Evolutionary conservation across 2,888 invertebrate species (phyloP), one percentile per base, ranked within the genome.

Genomic region (Lasioglossum zephyrum): DNA sequence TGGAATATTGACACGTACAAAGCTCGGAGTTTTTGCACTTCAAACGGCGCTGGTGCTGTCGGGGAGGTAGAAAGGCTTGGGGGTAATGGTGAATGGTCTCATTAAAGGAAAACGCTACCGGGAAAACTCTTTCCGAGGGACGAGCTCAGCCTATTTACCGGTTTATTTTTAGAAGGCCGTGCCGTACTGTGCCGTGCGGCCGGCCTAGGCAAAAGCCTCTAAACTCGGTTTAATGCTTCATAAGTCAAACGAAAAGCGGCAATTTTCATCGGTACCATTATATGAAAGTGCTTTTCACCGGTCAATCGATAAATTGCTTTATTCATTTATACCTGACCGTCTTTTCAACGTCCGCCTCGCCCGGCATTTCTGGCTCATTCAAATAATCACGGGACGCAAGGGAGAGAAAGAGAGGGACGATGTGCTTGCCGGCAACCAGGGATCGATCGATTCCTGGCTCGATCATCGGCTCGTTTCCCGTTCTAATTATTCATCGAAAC

Each of bases 291-390:
- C 83, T 86, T 86, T 87, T 82, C 81, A 79, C 69, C 85, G 44
- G 72, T 89, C 89, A 84, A 87, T 90, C 89, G 83, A 75, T 70
- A 84, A 84, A 90, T 87, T 85, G 85, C 80, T 85, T 77, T 82
- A 87, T 84, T 87, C 81, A 39, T 81, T 80, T 78, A 72, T 57
- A 70, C 39, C 69, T 77, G 41, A 26, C 57, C 72, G 70, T 63
- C 77, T 80, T 87, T 86, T 72, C 57, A 73, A 57, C 75, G 60
- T 44, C n/a, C 66, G 70, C 22, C 16, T 16, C 16, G 83, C n/a
- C 73, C 53, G 73, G 16, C 75, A 84, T 66, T 82, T 70, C 66
- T 69, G 60, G 74, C 74, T 72, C 60, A 63, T 84, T 84, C 84
- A 57, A 84, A 84, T 77, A 74, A 84, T 82, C 73, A 57, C 73